Percentiles rank a stretch among this genome's conserved stretches.
Conservation (phyloP, 1,140 invertebrate genomes). For the Zaprionus gabonicus region DNA sequence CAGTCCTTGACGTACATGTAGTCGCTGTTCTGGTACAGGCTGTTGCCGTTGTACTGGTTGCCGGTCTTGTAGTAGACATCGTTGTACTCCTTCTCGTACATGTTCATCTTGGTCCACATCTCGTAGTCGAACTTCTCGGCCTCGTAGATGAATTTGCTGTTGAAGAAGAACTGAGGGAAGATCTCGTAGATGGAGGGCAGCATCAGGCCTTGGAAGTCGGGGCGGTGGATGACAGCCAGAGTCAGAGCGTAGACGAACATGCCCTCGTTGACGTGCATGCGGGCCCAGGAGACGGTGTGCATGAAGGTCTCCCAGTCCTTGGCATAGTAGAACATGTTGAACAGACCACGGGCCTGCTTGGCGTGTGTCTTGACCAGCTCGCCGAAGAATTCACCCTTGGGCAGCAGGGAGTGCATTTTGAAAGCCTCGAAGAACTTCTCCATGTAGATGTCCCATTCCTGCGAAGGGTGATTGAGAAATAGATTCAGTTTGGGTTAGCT, state of each 20-base stretch:
- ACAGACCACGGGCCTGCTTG: slow-evolving; percentile 86
- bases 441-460: slow-evolving; percentile 72
- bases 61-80: slow-evolving; percentile 87
- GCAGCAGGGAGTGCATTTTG: slow-evolving; percentile 64
- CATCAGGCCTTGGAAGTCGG: slow-evolving; percentile 86
- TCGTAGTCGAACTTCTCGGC: slow-evolving; percentile 85
- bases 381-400: slow-evolving; percentile 80
- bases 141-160: slow-evolving; percentile 86
- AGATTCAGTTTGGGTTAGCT: neutral
- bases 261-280: slow-evolving; percentile 87
- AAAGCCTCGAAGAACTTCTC: slow-evolving; percentile 68
- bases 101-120: slow-evolving; percentile 72
- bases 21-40: slow-evolving; percentile 57
- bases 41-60: slow-evolving; percentile 85
- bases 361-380: slow-evolving; percentile 76
- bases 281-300: slow-evolving; percentile 87
- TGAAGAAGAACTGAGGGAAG: slow-evolving; percentile 87
- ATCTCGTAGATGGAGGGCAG: slow-evolving; percentile 88
- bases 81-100: slow-evolving; percentile 85
- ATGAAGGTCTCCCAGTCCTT: slow-evolving; percentile 88
- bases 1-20: slow-evolving; percentile 81
- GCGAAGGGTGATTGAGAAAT: neutral
- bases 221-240: slow-evolving; percentile 86
- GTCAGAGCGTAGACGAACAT: slow-evolving; percentile 87
- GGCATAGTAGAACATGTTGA: slow-evolving; percentile 87